Percentiles rank a stretch among this genome's conserved stretches.
These are phyloP conservation scores for Heliconius charithonia DNA, from an alignment of 2,888 invertebrate species.

Conservation along the genomic window DNA sequence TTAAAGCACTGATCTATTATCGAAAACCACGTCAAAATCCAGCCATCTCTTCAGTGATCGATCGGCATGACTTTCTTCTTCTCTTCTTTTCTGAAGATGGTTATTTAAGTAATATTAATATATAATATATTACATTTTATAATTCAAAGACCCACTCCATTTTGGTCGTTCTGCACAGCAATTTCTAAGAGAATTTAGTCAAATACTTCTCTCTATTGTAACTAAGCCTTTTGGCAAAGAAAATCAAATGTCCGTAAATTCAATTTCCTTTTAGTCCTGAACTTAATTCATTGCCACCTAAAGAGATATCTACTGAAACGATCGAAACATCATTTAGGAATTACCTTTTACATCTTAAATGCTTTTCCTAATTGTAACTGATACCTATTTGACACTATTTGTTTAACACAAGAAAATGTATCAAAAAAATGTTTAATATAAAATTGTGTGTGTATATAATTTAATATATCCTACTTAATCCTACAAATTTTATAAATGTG, in stretches of 20 bases:
- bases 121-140: background rate
- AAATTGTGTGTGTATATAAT: too few relatives aligned
- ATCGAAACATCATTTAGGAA: background rate
- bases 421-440: too few relatives aligned
- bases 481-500: too few relatives aligned
- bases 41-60: background rate
- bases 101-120: background rate
- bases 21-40: background rate
- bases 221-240: slow-evolving; percentile 2
- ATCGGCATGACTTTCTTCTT: background rate
- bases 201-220: background rate
- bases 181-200: background rate
- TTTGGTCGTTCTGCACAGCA: background rate
- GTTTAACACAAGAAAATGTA: too few relatives aligned
- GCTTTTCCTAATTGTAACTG: too few relatives aligned
- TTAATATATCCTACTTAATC: too few relatives aligned
- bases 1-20: background rate
- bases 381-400: too few relatives aligned
- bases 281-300: background rate
- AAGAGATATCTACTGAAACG: background rate
- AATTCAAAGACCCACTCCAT: background rate
- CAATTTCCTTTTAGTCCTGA: background rate
- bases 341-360: background rate
- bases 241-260: background rate
- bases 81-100: background rate